Base-by-base conservation (phyloP, 2,113 vertebrate species). In the human (Homo sapiens) region DNA sequence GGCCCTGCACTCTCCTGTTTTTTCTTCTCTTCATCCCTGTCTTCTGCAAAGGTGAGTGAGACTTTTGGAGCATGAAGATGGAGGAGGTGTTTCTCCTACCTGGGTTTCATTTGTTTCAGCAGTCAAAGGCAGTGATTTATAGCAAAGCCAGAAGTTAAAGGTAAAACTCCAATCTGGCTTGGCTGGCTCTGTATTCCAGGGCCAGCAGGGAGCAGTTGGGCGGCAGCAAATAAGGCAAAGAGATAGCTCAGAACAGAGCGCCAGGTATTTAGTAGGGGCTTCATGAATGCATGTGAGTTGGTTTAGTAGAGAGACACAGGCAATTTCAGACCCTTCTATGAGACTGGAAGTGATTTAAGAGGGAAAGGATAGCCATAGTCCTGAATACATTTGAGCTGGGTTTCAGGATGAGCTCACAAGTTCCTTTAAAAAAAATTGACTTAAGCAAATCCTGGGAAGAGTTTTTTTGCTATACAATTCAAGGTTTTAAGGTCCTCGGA, bases 41-140 rank as follows among this genome's bases (percentile, higher is more conserved):
- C 95, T 96, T 97, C 97, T 97, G 98, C 35, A 94, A 98, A 99
- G 99, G 99, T 99, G 98, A 98, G 99, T 99, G 98, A 96, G 38
- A 48, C 25, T 92, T 92, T 86, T 94, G 96, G 97, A 97, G 32
- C 38, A 55, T 22, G 73, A 80, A 93, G 93, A 94, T 91, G 93
- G 94, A 97, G 94, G 96, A 96, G 89, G 89, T 95, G 89, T 97
- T 97, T 97, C 94, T 97, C 91, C 92, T 79, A 97, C 83, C 27
- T 80, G 90, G 52, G 86, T 98, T 97, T 98, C 96, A 93, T 96
- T 96, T 94, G 55, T 91, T 81, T 89, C 45, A 72, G 73, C 35
- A 95, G 45, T 96, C 61, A 75, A 91, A 93, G 94, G 80, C 94
- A 89, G 95, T 96, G 97, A 97, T 97, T 98, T 96, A 85, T 22